These are phyloP conservation scores for Acanthacorydalis orientalis DNA, from an alignment of 2,888 invertebrate species.

Conservation along the genomic window DNA sequence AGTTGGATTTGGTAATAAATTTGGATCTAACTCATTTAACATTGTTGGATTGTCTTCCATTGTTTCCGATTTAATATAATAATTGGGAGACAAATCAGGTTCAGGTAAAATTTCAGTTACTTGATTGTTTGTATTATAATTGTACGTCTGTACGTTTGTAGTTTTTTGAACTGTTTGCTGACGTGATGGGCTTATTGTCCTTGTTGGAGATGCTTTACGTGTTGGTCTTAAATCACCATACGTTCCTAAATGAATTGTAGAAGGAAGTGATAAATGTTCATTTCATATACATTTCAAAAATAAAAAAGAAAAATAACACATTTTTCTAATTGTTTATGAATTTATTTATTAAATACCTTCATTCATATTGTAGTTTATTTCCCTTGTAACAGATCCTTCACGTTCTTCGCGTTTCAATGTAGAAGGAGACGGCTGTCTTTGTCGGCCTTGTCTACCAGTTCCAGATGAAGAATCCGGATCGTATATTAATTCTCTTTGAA, in stretches of 20 bases:
- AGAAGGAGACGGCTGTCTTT: slow-evolving; percentile 11
- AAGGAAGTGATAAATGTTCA: background rate
- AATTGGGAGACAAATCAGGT: background rate
- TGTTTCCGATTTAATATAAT: slow-evolving; percentile 16
- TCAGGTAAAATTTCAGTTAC: slow-evolving; percentile 12
- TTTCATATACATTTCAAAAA: background rate
- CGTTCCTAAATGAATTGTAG: slow-evolving; percentile 13
- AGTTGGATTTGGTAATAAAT: slow-evolving; percentile 36
- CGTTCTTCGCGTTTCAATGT: slow-evolving; percentile 18
- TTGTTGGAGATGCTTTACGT: slow-evolving; percentile 18
- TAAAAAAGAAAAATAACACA: too few species aligned
- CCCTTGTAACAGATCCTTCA: slow-evolving; percentile 19
- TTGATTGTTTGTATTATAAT: slow-evolving; percentile 20
- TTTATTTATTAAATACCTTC: slow-evolving; percentile 14
- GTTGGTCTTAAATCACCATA: slow-evolving; percentile 21
- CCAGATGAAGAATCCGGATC: slow-evolving; percentile 7
- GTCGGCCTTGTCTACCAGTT: background rate
- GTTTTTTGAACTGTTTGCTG: background rate
- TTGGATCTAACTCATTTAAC: slow-evolving; percentile 24
- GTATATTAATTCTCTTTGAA: slow-evolving; percentile 23
- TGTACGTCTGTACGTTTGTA: background rate
- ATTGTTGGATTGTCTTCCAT: slow-evolving; percentile 24
- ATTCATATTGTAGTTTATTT: slow-evolving; percentile 16
- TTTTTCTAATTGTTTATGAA: background rate
- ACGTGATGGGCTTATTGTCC: slow-evolving; percentile 15